Evolutionary conservation across 2,797 vertebrate species (phyloP), one percentile per base, ranked within the genome.

Genomic region (Luscinia luscinia): DNA sequence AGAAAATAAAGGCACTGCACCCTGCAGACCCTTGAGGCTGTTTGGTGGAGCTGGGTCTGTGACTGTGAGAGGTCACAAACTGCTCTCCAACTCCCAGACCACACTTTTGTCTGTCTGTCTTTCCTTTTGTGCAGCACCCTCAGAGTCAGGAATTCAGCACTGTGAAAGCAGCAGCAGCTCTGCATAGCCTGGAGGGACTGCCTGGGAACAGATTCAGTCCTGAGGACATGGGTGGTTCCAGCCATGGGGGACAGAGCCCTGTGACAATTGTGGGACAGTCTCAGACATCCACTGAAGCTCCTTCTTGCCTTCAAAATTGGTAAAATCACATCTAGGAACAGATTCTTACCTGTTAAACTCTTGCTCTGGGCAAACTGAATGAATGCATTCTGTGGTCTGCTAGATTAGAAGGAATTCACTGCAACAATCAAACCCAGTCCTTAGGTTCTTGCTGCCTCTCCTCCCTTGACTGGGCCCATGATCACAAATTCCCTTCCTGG

Each of bases 211-310:
- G 9, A 5, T 28, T 55, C 20, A 34, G 10, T 26, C 38, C 6
- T 41, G 46, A 16, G 43, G 49, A 45, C 18, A 9, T 0, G 4
- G 11, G 4, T 2, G 1, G 4, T 2, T 62, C 36, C 48, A 46
- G 9, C 26, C 34, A 3, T 1, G 5, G 27, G 12, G 6, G 24
- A 18, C 1, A 51, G 36, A 75, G 21, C 26, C 36, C 27, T 1
- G 9, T 26, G 24, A 9, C 32, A 43, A 1, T 2, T 15, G 36
- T 0, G 26, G 0, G 2, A 32, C 22, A 27, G 17, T 6, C n/a
- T 28, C 36, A 32, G 40, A n/a, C n/a, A 48, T 40, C 57, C 28
- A 52, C 52, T 58, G 27, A 58, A n/a, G 34, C 32, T 45, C 34
- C 27, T 64, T 69, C 51, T 46, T 90, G 27, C 52, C 49, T 34